Conservation (phyloP, 2,888 invertebrate species). For the Chesias legatella region DNA sequence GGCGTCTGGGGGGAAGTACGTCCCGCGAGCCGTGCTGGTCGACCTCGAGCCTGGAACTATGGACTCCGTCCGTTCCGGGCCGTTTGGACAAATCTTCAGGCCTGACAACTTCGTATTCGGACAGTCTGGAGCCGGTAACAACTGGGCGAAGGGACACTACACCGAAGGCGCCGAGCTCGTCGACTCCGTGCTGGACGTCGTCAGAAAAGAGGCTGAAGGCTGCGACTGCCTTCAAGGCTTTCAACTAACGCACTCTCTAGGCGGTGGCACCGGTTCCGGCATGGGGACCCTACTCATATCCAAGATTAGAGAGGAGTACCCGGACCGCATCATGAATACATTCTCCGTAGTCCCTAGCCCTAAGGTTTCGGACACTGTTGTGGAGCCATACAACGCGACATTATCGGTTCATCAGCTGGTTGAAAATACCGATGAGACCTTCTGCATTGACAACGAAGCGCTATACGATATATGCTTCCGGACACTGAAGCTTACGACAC, state of each 20-base stretch:
- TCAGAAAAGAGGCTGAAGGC: slow-evolving; percentile 82
- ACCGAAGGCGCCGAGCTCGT: slow-evolving; percentile 83
- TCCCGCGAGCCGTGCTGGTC: slow-evolving; percentile 62
- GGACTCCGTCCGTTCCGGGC: slow-evolving; percentile 85
- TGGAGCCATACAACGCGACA: slow-evolving; percentile 84
- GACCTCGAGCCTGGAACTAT: slow-evolving; percentile 73
- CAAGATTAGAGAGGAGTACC: slow-evolving; percentile 87
- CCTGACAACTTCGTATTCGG: slow-evolving; percentile 88
- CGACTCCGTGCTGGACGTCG: slow-evolving; percentile 81
- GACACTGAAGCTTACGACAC: slow-evolving; percentile 86
- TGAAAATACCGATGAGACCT: slow-evolving; percentile 84
- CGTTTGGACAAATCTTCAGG: slow-evolving; percentile 85
- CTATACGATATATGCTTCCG: slow-evolving; percentile 89
- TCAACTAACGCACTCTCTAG: slow-evolving; percentile 84
- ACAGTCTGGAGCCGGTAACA: slow-evolving; percentile 79
- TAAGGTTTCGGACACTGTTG: slow-evolving; percentile 87
- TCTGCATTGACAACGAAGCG: slow-evolving; percentile 88
- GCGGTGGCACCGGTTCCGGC: slow-evolving; percentile 88
- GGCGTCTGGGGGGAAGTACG: slow-evolving; percentile 76
- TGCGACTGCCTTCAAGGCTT: slow-evolving; percentile 84
- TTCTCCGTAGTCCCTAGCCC: slow-evolving; percentile 87
- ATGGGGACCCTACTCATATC: slow-evolving; percentile 86
- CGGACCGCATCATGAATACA: slow-evolving; percentile 86
- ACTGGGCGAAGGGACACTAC: slow-evolving; percentile 85
- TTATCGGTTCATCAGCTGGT: slow-evolving; percentile 84